Evolutionary conservation across 1,140 invertebrate genomes (phyloP), one percentile per base, ranked within the genome.

Genomic region (Camponotus pennsylvanicus): DNA sequence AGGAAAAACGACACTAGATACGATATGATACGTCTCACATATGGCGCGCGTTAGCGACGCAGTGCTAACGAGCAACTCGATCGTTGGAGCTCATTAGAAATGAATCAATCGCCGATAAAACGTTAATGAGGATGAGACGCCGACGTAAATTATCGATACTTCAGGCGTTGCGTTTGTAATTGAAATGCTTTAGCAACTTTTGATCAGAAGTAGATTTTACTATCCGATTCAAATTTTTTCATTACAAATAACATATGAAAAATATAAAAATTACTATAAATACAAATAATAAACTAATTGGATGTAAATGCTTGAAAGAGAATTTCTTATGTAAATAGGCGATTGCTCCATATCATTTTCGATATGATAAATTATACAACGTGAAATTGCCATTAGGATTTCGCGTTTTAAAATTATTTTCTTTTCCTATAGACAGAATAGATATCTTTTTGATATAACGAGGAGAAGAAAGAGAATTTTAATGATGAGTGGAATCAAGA

Each of bases 31-130:
- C 42, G 45, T 55, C 11, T 73, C 42, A 85, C 75, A 61, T 69
- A 57, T 89, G 73, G 64, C 59, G 79, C 34, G 70, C 79, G 69
- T 86, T 55, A 73, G 34, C 27, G 78, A 63, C 83, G 86, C 73
- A 45, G 40, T 79, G 89, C 75, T 90, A 90, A 90, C 85, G 85
- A 90, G 88, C 85, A 89, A 89, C 79, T 82, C 63, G 88, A 90
- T 89, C 89, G 76, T 75, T 52, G 69, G 63, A 49, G 75, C 75
- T 87, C 88, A 86, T 90, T 87, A 90, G 85, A 89, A 89, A 82
- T 59, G 88, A 89, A 90, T 90, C 85, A 90, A 89, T 90, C 79
- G 79, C 15, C 71, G 85, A 89, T 90, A 89, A 27, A 90, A 89
- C 71, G 85, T 89, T 89, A 90, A 90, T 89, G 85, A 89, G 89